These are phyloP conservation scores for Saguinus imperator DNA, from an alignment of 2,113 vertebrate species.

Conservation along the genomic window DNA sequence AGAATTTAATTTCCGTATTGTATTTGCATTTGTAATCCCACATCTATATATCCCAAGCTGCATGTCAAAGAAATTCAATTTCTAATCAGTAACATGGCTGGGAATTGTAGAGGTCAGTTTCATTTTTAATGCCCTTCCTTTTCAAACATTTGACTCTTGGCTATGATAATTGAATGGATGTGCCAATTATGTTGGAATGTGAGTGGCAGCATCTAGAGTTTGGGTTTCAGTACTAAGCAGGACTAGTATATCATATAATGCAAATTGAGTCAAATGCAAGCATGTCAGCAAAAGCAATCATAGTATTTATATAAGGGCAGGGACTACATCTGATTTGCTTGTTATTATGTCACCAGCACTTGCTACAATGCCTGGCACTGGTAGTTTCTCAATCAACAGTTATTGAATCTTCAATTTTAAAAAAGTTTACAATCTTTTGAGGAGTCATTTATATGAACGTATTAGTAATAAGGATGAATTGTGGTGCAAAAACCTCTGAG, in stretches of 20 bases:
- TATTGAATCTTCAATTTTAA: neutral
- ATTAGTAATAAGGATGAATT: neutral
- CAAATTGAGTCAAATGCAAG: neutral
- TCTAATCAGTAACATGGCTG: neutral
- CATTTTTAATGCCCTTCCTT: neutral
- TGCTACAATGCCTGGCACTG: neutral
- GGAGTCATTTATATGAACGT: neutral
- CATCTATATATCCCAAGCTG: slow-evolving; percentile 11
- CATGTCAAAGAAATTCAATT: slow-evolving; percentile 27
- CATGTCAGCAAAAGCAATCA: neutral
- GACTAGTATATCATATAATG: neutral
- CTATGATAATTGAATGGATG: neutral
- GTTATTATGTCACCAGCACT: neutral
- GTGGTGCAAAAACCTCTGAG: neutral
- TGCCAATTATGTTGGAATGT: neutral
- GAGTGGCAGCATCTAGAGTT: neutral
- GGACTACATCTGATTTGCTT: neutral
- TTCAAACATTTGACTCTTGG: neutral
- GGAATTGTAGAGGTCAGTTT: neutral
- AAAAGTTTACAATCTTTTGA: neutral
- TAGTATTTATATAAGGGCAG: neutral
- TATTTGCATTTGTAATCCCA: slow-evolving; percentile 35
- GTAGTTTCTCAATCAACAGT: neutral
- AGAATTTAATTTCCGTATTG: neutral
- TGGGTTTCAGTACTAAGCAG: neutral